These are phyloP conservation scores for Halcyon chelicuti DNA, from an alignment of 2,797 vertebrate species.

Conservation along the genomic window DNA sequence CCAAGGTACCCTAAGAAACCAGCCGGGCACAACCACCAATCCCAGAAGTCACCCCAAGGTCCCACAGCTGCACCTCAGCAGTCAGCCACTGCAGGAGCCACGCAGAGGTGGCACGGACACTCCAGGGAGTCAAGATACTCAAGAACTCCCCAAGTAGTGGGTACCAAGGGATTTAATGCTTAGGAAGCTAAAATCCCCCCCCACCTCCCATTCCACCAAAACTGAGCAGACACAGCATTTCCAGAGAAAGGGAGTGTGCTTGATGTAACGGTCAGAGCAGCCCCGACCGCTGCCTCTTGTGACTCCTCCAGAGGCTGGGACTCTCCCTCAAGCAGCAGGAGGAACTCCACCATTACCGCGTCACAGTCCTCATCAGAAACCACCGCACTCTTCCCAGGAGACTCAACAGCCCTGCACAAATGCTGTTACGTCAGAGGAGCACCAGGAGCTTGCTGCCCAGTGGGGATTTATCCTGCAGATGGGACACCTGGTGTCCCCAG, in stretches of 20 bases:
- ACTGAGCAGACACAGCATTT: not conserved
- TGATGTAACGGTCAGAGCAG: not conserved
- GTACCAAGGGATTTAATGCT: accelerated
- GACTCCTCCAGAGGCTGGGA: not conserved
- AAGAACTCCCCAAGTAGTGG: not conserved
- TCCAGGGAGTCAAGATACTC: accelerated
- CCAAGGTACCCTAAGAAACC: not conserved
- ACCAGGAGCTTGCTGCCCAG: not conserved
- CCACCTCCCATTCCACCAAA: not conserved
- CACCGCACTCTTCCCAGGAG: not conserved
- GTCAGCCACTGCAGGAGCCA: not conserved
- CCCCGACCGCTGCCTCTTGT: not conserved
- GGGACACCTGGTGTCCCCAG: not conserved
- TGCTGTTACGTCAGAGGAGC: accelerated
- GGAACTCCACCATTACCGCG: not conserved
- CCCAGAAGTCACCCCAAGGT: not conserved
- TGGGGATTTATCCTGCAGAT: not conserved
- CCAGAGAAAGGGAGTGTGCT: not conserved
- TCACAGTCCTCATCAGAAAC: accelerated
- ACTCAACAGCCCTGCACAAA: not conserved
- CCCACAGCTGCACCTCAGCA: accelerated
- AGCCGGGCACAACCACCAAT: not conserved
- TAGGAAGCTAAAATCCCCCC: not conserved
- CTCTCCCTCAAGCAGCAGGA: not conserved
- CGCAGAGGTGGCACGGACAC: accelerated